Conservation (phyloP, 1,140 invertebrate genomes). For the Oncopodura yosiiana region DNA sequence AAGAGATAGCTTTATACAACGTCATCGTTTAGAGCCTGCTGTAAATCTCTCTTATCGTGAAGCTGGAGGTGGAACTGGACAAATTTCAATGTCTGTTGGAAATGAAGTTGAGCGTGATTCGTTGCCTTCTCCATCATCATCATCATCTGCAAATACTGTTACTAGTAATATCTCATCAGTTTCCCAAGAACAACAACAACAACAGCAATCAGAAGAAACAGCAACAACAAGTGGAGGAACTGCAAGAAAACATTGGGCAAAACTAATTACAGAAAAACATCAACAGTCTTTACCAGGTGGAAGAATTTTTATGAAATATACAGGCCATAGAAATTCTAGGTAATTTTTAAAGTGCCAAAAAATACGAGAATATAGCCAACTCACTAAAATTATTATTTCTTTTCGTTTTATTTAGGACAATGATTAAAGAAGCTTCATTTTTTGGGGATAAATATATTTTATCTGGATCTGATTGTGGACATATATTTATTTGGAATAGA, state of each 20-base stretch:
- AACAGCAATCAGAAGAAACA: background rate
- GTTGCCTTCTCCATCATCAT: background rate
- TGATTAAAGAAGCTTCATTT: conserved; percentile 84
- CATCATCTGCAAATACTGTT: background rate
- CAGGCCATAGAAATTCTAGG: conserved; percentile 73
- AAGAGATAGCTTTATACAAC: conserved; percentile 46
- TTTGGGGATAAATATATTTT: conserved; percentile 75
- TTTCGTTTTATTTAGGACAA: conserved; percentile 54
- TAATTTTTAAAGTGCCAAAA: conserved; percentile 36
- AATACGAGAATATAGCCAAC: background rate
- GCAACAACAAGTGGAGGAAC: background rate
- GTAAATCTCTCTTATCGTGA: conserved; percentile 49
- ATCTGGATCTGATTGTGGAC: conserved; percentile 78
- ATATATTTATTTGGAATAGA: conserved; percentile 52
- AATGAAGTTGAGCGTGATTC: conserved; percentile 43
- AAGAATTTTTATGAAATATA: conserved; percentile 48
- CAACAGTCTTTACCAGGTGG: conserved; percentile 19
- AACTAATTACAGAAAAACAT: conserved; percentile 5
- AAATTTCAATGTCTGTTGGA: conserved; percentile 46
- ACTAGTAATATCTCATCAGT: background rate
- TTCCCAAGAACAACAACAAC: background rate
- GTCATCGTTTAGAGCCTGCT: conserved; percentile 49
- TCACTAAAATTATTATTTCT: conserved; percentile 13
- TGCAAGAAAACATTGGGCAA: conserved; percentile 2
- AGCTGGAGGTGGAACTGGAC: conserved; percentile 45